phyloP scores from a whole-genome alignment of 2,888 invertebrate genomes.

The Melanargia galathea region DNA sequence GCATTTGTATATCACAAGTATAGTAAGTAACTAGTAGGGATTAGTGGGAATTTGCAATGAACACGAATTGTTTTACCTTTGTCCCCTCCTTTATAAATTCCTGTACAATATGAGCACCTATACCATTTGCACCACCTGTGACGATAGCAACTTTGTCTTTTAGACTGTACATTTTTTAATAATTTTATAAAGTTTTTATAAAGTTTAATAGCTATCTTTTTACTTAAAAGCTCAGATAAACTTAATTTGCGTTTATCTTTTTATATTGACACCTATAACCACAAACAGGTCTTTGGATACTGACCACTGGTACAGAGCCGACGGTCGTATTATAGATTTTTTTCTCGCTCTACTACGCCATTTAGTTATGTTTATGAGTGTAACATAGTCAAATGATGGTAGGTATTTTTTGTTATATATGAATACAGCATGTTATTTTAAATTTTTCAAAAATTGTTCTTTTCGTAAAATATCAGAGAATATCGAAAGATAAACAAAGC shows the following conservation, averaged over 20 bases:
- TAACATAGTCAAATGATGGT: too few species aligned
- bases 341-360: background rate
- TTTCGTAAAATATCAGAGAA: too few species aligned
- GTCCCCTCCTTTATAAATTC: constrained; percentile 47
- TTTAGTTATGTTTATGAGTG: too few species aligned
- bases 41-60: too few species aligned
- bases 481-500: too few species aligned
- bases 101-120: constrained; percentile 48
- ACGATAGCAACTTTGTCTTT: constrained; percentile 47
- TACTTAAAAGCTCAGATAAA: background rate
- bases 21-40: too few species aligned
- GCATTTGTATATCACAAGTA: too few species aligned
- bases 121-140: constrained; percentile 54
- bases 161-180: constrained; percentile 22
- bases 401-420: too few species aligned
- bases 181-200: too few species aligned
- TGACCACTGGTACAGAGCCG: background rate
- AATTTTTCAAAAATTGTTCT: too few species aligned
- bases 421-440: too few species aligned
- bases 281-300: background rate
- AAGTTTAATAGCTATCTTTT: background rate
- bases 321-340: background rate
- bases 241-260: background rate
- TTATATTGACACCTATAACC: background rate
- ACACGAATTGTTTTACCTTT: constrained; percentile 49